Evolutionary conservation across 1,140 invertebrate species (phyloP).

Genomic region (Listronotus oregonensis): DNA sequence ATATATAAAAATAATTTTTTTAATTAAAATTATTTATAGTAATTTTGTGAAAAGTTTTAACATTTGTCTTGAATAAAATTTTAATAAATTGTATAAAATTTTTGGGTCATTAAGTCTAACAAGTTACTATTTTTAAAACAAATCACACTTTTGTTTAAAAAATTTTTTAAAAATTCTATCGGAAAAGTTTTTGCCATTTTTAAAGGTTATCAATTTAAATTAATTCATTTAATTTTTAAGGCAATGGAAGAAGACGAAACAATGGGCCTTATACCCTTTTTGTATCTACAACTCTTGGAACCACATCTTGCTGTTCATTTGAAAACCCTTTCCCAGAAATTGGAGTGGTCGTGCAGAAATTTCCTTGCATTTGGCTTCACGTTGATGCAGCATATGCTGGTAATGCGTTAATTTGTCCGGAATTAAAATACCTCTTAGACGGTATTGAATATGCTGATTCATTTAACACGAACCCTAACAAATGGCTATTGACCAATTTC

Average conservation of each 20-base stretch:
- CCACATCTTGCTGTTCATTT: slow-evolving; percentile 93
- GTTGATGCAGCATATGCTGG: slow-evolving; percentile 95
- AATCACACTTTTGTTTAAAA: too few species aligned
- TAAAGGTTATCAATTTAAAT: too few species aligned
- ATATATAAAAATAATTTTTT: too few species aligned
- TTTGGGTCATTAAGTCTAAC: too few species aligned
- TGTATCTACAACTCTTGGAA: slow-evolving; percentile 90
- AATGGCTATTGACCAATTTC: slow-evolving; percentile 96
- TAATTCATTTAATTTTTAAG: slow-evolving; percentile 56
- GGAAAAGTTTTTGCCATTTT: too few species aligned
- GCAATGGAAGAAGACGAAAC: slow-evolving; percentile 91
- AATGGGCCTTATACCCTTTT: slow-evolving; percentile 96
- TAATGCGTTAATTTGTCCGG: slow-evolving; percentile 92
- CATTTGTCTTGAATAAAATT: too few species aligned
- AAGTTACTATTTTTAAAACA: too few species aligned
- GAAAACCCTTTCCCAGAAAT: slow-evolving; percentile 92
- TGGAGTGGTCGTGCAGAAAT: slow-evolving; percentile 81
- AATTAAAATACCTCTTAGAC: slow-evolving; percentile 79
- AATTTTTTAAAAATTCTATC: too few species aligned
- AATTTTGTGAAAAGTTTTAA: too few species aligned
- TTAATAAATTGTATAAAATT: too few species aligned
- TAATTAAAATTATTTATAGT: too few species aligned
- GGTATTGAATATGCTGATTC: slow-evolving; percentile 91
- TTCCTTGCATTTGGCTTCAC: slow-evolving; percentile 80
- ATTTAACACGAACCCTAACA: slow-evolving; percentile 98